Conservation (phyloP, 2,797 vertebrate genomes). For the Ctenosaura bakeri region DNA sequence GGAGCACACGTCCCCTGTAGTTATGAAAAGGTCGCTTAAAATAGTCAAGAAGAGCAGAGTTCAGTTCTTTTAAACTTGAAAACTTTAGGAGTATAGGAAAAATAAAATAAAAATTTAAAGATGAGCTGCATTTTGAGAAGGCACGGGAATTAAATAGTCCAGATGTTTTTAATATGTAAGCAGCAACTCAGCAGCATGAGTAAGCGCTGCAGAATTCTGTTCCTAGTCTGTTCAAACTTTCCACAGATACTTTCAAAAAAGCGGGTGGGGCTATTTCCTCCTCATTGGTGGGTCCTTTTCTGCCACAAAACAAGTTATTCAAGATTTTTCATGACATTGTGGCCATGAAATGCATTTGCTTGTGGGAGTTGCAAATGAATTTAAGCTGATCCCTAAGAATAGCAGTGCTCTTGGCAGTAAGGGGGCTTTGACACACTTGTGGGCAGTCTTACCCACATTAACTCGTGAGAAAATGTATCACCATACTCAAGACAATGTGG, state of each 20-base stretch:
- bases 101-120: constrained; percentile 30
- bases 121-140: not conserved
- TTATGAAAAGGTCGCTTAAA: constrained; percentile 21
- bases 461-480: not conserved
- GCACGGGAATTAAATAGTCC: constrained; percentile 12
- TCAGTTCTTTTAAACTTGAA: constrained; percentile 18
- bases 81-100: constrained; percentile 8
- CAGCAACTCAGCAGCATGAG: not conserved
- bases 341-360: not conserved
- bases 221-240: constrained; percentile 41
- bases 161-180: not conserved
- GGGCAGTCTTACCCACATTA: not conserved
- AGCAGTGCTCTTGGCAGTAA: not conserved
- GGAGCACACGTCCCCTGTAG: not conserved
- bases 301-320: constrained; percentile 50
- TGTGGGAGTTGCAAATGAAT: constrained; percentile 33
- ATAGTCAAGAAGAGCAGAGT: not conserved
- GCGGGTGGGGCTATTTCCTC: constrained; percentile 33
- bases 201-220: not conserved
- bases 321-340: not conserved
- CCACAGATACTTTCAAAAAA: constrained; percentile 52
- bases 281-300: constrained; percentile 24
- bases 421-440: not conserved
- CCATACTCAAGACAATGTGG: too few relatives aligned
- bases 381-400: not conserved